Evolutionary conservation across 2,797 vertebrate genomes (phyloP), one percentile per base, ranked within the genome.

Genomic region (Acridotheres tristis): DNA sequence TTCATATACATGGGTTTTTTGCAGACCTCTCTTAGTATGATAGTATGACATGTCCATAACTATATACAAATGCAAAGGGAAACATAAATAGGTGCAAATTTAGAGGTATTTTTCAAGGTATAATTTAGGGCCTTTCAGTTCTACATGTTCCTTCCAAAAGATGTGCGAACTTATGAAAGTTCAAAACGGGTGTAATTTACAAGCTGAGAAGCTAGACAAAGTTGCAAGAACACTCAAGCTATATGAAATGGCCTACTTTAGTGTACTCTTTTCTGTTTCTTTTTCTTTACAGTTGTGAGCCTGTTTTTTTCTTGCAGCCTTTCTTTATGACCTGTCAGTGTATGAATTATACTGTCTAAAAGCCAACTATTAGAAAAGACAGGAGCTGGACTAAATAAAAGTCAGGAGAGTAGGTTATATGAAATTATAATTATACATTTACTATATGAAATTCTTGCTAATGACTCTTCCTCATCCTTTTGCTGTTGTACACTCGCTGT

Each of bases 91-190:
- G 47, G 81, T 80, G 75, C n/a, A 89, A 88, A 68, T 78, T 85
- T 78, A 67, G 91, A 91, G 69, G 68, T 88, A 75, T 93, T 93
- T 90, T 91, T 53, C 36, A 88, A 93, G 48, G 78, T 79, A 74
- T 67, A 86, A 76, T 95, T 95, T 16, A 79, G 88, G 68, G 30
- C 92, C 45, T 90, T 84, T 79, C 67, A 85, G 92, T 91, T 94
- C 96, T 94, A 61, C 34, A n/a, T 94, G 89, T 93, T 95, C 94
- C 69, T 92, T 95, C 88, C 67, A 93, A 85, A 90, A 78, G 66
- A 97, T 45, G 95, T 97, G 95, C 12, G 88, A 97, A 95, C 87
- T 95, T 94, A 93, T 79, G 89, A 69, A 90, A 91, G 78, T 89
- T 95, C 85, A 57, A 93, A 94, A 94, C 71, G 93, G 62, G 80